A percentile compares a stretch with the other conserved stretches of the same genome.
phyloP scores from a whole-genome alignment of 1,140 invertebrate species.

The Lanistes nyassanus region DNA sequence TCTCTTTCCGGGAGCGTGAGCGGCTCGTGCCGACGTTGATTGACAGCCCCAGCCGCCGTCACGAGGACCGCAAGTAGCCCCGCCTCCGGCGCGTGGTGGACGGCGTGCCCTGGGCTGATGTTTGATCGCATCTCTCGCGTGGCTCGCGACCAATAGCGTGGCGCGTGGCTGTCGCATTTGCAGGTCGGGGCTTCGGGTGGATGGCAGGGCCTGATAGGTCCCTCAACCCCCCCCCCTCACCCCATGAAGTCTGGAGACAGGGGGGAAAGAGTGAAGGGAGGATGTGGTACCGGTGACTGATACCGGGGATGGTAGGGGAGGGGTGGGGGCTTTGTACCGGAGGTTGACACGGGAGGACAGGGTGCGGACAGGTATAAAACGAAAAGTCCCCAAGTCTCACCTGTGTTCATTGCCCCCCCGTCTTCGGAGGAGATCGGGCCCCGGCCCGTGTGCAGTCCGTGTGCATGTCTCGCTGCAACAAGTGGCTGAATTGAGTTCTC shows the following conservation, averaged over 20 bases:
- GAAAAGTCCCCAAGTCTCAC: slow-evolving; percentile 20
- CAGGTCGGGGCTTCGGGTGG: slow-evolving; percentile 15
- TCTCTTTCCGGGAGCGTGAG: not conserved
- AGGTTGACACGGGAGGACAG: not conserved
- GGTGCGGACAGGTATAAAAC: slow-evolving; percentile 27
- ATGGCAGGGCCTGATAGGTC: no score
- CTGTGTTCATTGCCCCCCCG: slow-evolving; percentile 3
- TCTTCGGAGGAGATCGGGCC: not conserved
- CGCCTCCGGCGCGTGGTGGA: slow-evolving; percentile 29
- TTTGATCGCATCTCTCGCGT: slow-evolving; percentile 33
- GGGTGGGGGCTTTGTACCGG: slow-evolving; percentile 6
- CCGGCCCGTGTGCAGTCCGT: not conserved
- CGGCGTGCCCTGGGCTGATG: slow-evolving; percentile 30
- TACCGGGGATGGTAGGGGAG: not conserved
- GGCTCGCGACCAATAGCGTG: slow-evolving; percentile 30
- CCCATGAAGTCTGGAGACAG: not conserved
- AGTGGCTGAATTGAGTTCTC: not conserved
- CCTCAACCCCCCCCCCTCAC: no score
- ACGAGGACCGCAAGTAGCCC: slow-evolving; percentile 7
- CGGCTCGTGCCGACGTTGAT: slow-evolving; percentile 21
- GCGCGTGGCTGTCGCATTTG: slow-evolving; percentile 34
- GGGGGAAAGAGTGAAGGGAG: not conserved
- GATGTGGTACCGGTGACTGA: not conserved
- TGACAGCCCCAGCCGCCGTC: slow-evolving; percentile 16
- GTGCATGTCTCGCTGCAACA: not conserved